Percentiles rank a stretch among this genome's conserved stretches.
Conservation (phyloP, 2,888 invertebrate genomes). For the Galerucella calmariensis region DNA sequence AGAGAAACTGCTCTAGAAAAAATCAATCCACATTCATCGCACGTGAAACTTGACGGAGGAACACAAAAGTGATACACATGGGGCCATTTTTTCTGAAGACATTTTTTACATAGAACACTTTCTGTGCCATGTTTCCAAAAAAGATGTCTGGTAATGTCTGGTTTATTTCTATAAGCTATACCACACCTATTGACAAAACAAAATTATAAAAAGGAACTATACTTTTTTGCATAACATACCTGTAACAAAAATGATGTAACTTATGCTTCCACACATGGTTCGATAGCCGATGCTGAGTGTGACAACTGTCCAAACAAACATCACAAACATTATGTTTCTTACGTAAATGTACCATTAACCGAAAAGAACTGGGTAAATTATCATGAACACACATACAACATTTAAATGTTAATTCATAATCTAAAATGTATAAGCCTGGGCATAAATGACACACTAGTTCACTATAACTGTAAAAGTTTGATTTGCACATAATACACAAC, state of each 20-base stretch:
- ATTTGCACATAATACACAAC: constrained; percentile 88
- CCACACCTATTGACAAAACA: constrained; percentile 71
- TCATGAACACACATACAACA: constrained; percentile 85
- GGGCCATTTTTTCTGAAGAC: constrained; percentile 91
- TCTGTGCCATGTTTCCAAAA: constrained; percentile 95
- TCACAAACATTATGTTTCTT: constrained; percentile 88
- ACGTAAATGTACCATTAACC: constrained; percentile 87
- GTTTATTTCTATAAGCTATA: constrained; percentile 87
- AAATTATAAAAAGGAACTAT: background rate
- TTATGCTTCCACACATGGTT: constrained; percentile 94
- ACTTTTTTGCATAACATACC: constrained; percentile 75
- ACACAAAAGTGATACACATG: constrained; percentile 92
- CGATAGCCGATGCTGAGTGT: constrained; percentile 82
- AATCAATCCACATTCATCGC: constrained; percentile 82
- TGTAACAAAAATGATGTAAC: constrained; percentile 85
- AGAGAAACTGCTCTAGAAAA: constrained; percentile 82
- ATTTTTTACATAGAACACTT: constrained; percentile 85
- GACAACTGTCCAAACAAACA: constrained; percentile 85
- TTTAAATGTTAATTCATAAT: constrained; percentile 78
- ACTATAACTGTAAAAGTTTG: constrained; percentile 88
- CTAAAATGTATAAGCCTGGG: constrained; percentile 77
- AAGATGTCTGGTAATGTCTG: constrained; percentile 88
- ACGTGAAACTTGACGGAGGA: constrained; percentile 80
- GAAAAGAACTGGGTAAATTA: constrained; percentile 85
- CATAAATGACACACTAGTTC: constrained; percentile 88